Evolutionary conservation across 2,888 invertebrate genomes (phyloP).

Genomic region (Trichogramma evanescens): DNA sequence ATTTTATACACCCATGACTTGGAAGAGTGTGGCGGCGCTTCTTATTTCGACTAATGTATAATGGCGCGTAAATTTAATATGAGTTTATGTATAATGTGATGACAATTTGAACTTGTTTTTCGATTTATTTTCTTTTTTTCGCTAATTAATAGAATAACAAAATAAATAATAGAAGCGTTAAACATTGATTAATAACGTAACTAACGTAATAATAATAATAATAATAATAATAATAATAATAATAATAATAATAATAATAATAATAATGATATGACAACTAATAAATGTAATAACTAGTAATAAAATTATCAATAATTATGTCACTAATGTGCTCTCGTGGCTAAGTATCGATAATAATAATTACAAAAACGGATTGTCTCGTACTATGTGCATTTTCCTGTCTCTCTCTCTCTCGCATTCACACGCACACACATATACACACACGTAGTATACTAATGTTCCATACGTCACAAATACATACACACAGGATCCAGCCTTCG

Average conservation of each 20-base stretch:
- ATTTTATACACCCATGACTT: too few species aligned
- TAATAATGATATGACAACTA: constrained; percentile 23
- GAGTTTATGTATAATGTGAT: not conserved
- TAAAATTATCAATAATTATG: constrained; percentile 31
- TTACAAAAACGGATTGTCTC: constrained; percentile 38
- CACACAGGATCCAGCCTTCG: not conserved
- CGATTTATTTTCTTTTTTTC: too few species aligned
- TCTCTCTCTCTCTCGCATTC: too few species aligned
- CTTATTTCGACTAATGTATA: too few species aligned
- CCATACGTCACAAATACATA: not conserved
- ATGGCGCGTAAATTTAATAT: too few species aligned
- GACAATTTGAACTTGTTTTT: too few species aligned
- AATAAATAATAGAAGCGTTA: constrained; percentile 49
- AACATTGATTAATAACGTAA: constrained; percentile 47
- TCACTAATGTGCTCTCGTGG: constrained; percentile 28
- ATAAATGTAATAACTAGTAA: constrained; percentile 31
- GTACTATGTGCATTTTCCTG: constrained; percentile 17
- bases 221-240: constrained; percentile 37
- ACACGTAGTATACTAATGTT: not conserved
- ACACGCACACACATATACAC: not conserved
- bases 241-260: constrained; percentile 33
- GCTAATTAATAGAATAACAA: constrained; percentile 37
- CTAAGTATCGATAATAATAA: constrained; percentile 36
- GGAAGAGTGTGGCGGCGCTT: too few species aligned
- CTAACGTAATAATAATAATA: constrained; percentile 38